Evolutionary conservation across 1,140 invertebrate species (phyloP).

Genomic region (Caenorhabditis tropicalis): DNA sequence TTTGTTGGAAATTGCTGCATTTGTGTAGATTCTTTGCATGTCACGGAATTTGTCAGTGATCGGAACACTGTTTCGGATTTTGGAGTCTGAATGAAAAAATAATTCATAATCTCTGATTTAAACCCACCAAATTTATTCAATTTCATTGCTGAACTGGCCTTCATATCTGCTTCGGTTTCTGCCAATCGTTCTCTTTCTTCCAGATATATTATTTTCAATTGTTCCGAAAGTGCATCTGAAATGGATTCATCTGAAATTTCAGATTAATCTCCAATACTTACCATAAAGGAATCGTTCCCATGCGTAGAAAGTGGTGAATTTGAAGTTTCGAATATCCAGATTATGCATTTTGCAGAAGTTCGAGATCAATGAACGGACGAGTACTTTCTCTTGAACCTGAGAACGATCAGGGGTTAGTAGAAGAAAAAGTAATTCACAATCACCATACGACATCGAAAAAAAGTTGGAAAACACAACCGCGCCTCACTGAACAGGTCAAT

Average conservation of each 20-base stretch:
- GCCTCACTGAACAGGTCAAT: neutral
- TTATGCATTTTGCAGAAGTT: constrained; percentile 81
- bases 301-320: constrained; percentile 79
- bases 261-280: constrained; percentile 65
- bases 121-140: constrained; percentile 38
- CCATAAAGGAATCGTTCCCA: constrained; percentile 91
- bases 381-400: constrained; percentile 82
- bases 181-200: constrained; percentile 50
- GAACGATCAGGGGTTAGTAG: neutral
- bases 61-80: constrained; percentile 39
- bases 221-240: constrained; percentile 66
- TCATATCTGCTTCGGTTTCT: neutral
- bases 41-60: constrained; percentile 48
- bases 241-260: neutral
- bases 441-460: neutral
- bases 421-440: neutral
- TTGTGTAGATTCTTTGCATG: constrained; percentile 49
- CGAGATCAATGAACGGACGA: constrained; percentile 84
- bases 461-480: constrained; percentile 11
- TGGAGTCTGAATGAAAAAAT: neutral
- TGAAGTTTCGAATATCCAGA: constrained; percentile 79
- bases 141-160: constrained; percentile 10
- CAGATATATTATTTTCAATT: constrained; percentile 67
- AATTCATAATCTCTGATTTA: neutral
- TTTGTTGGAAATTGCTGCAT: neutral